Base-by-base conservation (phyloP, 2,888 invertebrate genomes). In the Coremacera marginata region DNA sequence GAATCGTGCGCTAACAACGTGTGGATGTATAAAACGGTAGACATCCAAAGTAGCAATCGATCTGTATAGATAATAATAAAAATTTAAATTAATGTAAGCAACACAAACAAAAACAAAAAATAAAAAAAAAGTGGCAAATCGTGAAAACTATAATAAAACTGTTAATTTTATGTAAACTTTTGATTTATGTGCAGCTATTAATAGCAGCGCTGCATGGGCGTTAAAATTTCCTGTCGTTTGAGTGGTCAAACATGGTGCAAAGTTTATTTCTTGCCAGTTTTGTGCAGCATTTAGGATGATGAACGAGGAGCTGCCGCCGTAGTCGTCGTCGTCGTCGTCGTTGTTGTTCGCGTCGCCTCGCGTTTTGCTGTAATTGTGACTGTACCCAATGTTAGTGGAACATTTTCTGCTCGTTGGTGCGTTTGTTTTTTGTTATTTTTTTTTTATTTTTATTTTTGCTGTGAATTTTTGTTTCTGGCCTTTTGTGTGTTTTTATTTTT, bases 201-300 rank as follows among this genome's bases (percentile, higher is more conserved):
- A 49, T n/a, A 37, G 55, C 25, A 65, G 8, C 65, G 77, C 78
- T 60, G 71, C 68, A 71, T 57, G 57, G 55, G 44, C 14, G 2
- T 51, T 25, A 51, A 71, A 75, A 71, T 78, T 67, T 71, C 44
- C 71, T 71, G 44, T 67, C 70, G 70, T 71, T 78, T 75, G 55
- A 78, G 75, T 75, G 75, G 78, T 78, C 71, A 55, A 55, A 77
- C 65, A 44, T 77, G 37, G 51, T 77, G 68, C 7, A 76, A 62
- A 44, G 14, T 37, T 55, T 16, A 60, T 44, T 52, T 67, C 25
- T 51, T 63, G 52, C 19, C 57, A 14, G 19, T 65, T 67, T 72
- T 49, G 34, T 67, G 31, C 51, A 52, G 51, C 62, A 19, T 31
- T 70, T 63, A 76, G 70, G 76, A 71, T 65, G 65, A 49, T 65